Evolutionary conservation across 1,140 invertebrate genomes (phyloP).

Genomic region (Medauroidea extradentata): DNA sequence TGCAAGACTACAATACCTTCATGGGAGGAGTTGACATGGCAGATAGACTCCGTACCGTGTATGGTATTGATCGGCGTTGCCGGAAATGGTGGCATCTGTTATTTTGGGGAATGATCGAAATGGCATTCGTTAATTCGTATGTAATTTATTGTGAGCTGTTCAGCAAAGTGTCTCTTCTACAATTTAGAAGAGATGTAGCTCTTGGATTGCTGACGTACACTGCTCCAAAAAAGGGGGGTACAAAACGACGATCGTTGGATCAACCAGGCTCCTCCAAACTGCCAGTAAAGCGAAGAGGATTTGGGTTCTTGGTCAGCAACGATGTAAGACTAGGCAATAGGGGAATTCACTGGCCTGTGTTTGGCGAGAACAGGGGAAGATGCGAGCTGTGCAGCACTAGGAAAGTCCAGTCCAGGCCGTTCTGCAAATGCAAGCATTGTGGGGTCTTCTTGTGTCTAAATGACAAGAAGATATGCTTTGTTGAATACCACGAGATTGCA

Average conservation of each 20-base stretch:
- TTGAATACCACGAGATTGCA: conserved; percentile 31
- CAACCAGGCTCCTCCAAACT: no score
- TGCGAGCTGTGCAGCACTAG: conserved; percentile 38
- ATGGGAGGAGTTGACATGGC: conserved; percentile 32
- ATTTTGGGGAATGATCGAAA: conserved; percentile 12
- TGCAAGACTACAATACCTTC: conserved; percentile 28
- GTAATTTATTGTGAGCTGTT: conserved; percentile 12
- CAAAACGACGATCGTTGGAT: no score
- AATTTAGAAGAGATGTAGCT: conserved; percentile 6
- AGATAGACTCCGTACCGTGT: conserved; percentile 21
- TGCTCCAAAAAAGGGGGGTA: no score
- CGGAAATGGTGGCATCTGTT: conserved; percentile 16
- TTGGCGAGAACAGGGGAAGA: conserved; percentile 33
- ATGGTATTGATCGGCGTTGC: conserved; percentile 12
- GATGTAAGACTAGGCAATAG: conserved; percentile 37
- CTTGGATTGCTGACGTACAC: not conserved
- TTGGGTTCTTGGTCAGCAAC: conserved; percentile 32
- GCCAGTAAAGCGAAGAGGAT: not conserved
- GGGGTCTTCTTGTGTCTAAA: conserved; percentile 36
- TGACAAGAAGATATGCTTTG: conserved; percentile 39
- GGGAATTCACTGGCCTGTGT: conserved; percentile 37
- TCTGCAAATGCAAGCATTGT: conserved; percentile 34
- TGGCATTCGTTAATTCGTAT: conserved; percentile 17
- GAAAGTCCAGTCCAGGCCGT: conserved; percentile 35
- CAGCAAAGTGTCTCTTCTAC: conserved; percentile 7